Base-by-base conservation (phyloP, 2,888 invertebrate genomes). In the Phyllotreta cruciferae region DNA sequence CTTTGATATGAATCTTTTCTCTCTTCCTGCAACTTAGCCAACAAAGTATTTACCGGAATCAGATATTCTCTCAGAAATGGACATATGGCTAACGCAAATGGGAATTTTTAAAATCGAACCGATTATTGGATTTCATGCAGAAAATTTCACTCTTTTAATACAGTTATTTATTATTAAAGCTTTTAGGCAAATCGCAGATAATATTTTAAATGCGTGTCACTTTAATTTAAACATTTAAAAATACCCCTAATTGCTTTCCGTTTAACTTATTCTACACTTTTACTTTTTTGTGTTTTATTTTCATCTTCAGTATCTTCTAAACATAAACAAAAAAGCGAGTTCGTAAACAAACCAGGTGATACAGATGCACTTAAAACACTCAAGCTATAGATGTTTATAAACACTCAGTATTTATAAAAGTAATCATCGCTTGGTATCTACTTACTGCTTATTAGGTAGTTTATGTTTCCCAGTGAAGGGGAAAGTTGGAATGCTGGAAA, bases 21-120 rank as follows among this genome's bases (percentile, higher is more conserved):
- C 24, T 47, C 47, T 47, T 47, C 47, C 47, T 47, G 47, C 47
- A 47, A 47, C 34, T 11, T 47, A 24, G 7, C n/a, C 24, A 34
- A 10, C 7, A 47, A 47, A 10, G 10, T 44, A 11, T 44, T 24
- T 44, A 44, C 11, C 44, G 14, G 47, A 47, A 34, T 47, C 7
- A 8, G 7, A 9, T 10, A 47, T 47, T 47, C 13, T 50, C 1
- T 6, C 10, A 50, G 50, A 50, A 35, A 50, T 50, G 36, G 50
- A 50, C 50, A 50, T 50, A 50, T 50, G 50, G 50, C 8, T 35
- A 14, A 50, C 11, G 50, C 24, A 24, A 24, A 24, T 24, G 24
- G 1, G 24, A 4, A 24, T 24, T 24, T 24, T 24, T 24, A 24
- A 24, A 24, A 24, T 24, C 24, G 24, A 24, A 24, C 24, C 24